Evolutionary conservation across 2,888 invertebrate species (phyloP), one percentile per base, ranked within the genome.

Genomic region (Brenthis ino): DNA sequence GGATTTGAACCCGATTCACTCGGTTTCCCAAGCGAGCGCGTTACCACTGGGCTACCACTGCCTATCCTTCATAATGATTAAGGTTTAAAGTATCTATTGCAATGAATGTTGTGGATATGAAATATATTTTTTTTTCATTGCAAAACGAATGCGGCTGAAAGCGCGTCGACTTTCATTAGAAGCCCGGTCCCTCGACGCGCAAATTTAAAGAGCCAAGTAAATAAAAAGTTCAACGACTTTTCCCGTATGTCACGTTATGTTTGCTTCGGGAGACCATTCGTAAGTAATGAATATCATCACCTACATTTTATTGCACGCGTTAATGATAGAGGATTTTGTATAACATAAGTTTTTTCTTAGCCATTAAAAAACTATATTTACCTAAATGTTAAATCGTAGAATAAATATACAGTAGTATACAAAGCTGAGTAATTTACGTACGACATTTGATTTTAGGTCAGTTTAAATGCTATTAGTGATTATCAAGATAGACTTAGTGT

Each of bases 201-300:
- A 71, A 55, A 71, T 64, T 61, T 33, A 67, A 69, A 69, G 53
- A 66, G 61, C 33, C 64, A 69, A 67, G 64, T 69, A 72, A 67
- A 69, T 72, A 69, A 57, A 64, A 48, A 72, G 69, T 66, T 64
- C 67, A 72, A 57, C 61, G 71, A 72, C 64, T 33, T 48, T 60
- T 53, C 48, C 20, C 55, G 13, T 57, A 56, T 56, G 69, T 69
- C 58, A 66, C 54, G 68, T 57, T 37, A 57, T 65, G 54, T 65
- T 68, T 65, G 64, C 64, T 70, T 33, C 37, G 56, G 53, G 50
- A 67, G 48, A 47, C 60, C 48, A 16, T 54, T 57, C 16, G 20
- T 48, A 16, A 24, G 20, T 65, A 51, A 57, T 51, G 51, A 37
- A 60, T n/a, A 55, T 51, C 61, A n/a, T 51, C 53, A 53, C 63